Base-by-base conservation (phyloP, 2,888 invertebrate genomes). In the Hydriomena furcata region DNA sequence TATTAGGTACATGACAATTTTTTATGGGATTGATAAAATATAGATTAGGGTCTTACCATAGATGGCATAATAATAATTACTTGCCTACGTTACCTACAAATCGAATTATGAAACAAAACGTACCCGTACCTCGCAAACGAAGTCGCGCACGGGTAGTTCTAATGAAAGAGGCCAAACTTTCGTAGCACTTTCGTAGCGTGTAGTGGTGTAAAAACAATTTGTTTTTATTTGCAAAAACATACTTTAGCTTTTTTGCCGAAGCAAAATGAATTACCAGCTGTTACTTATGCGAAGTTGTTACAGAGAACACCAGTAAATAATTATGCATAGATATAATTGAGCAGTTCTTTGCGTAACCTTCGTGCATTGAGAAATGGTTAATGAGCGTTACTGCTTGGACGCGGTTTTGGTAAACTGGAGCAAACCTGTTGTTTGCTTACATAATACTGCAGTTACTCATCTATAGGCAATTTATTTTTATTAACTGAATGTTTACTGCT, bases 401-500 rank as follows among this genome's bases (percentile, higher is more conserved):
- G 50, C 42, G 44, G 41, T 61, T 59, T 59, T 36, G 52, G 50
- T 52, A 47, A 60, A 59, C 50, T 61, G 40, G 60, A 57, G 55
- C 61, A 41, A 48, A 20, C 49, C 46, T 27, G 44, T 46, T 48
- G 34, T 41, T 34, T 28, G 30, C 40, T 55, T 55, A 52, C 46
- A 45, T 53, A 53, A 53, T 38, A 1, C 23, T 34, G 21, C 5
- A 35, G 30, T 13, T 40, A 35, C 42, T 37, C 21, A 37, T 42
- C 24, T 32, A 50, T 35, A 37, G 44, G 36, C 25, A 17, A 30
- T 44, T 43, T 34, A 11, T 30, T 36, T n/a, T 27, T 13, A 23
- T 21, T 36, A 21, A 24, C 10, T 37, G 5, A 8, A 17, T 4
- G 2, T 17, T 17, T 17, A n/a, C n/a, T n/a, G n/a, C n/a, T n/a